Base-by-base conservation (phyloP, 2,797 vertebrate species). In the Galagoides demidoff region DNA sequence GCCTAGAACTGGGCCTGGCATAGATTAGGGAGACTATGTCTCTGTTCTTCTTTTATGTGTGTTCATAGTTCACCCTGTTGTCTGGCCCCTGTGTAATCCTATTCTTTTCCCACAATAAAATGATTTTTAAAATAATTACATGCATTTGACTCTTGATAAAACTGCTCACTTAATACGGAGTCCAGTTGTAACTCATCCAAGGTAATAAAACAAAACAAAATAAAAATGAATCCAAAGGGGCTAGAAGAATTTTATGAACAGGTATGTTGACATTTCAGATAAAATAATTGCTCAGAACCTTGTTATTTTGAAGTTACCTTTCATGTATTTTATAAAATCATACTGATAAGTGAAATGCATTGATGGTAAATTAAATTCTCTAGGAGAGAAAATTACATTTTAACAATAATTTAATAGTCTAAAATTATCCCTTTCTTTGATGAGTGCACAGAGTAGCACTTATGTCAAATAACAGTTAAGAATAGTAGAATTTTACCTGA, bases 381-480 rank as follows among this genome's bases (percentile, higher is more conserved):
- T 55, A 55, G 85, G n/a, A 63, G 73, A 83, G 22, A 76, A 57
- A 78, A 84, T 66, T 74, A 34, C 29, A 45, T 87, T 94, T 95
- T 84, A 92, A 37, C 9, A 90, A 23, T 79, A 70, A 81, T 27
- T 81, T 55, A 64, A 66, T 55, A n/a, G 13, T 39, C 5, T 13
- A 13, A 61, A 94, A 79, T 87, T 93, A 43, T 43, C 14, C 85
- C 19, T 7, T 70, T 96, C 73, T 89, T 64, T 59, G n/a, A 77
- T 71, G 31, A 31, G 7, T 22, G 87, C 25, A 63, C 23, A 85
- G 25, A 74, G 59, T 34, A 49, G 7, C 66, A 2, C 55, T 92
- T 93, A 90, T 84, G 73, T 77, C 49, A 68, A 83, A 49, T 74
- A 87, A 90, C 27, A 92, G 37, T 6, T 89, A 87, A 87, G 25